These are phyloP conservation scores for Ridgeia piscesae DNA, from an alignment of 1,140 invertebrate genomes.

Conservation along the genomic window DNA sequence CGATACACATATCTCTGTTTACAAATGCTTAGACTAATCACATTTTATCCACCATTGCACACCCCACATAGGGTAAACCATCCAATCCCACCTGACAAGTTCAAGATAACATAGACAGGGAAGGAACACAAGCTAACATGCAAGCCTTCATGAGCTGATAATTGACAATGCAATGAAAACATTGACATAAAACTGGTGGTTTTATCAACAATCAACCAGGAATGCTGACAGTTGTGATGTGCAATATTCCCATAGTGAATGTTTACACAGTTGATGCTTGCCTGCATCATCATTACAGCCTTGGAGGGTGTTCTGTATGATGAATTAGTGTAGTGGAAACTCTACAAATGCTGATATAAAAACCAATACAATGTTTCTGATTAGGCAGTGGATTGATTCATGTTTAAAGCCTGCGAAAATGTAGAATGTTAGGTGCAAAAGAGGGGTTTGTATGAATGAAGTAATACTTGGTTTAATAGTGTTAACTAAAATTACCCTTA, in stretches of 20 bases:
- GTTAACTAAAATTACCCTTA: too few relatives aligned
- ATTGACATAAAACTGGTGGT: background rate
- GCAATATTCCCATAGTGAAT: background rate
- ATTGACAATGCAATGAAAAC: background rate
- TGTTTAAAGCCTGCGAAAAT: too few relatives aligned
- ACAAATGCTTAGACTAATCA: background rate
- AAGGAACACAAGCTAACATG: background rate
- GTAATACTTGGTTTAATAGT: too few relatives aligned
- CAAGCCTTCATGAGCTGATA: background rate
- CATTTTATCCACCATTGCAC: background rate
- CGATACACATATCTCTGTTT: background rate
- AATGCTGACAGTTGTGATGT: background rate
- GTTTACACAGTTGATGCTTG: background rate
- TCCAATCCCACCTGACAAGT: background rate
- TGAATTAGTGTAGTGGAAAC: background rate
- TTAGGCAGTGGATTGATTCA: too few relatives aligned
- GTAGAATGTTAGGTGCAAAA: too few relatives aligned
- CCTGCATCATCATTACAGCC: background rate
- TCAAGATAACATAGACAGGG: background rate
- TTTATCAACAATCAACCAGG: background rate
- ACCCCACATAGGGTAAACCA: background rate
- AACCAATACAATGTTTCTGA: background rate
- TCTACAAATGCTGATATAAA: background rate
- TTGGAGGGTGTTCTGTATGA: background rate
- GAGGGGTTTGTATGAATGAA: too few relatives aligned